These are phyloP conservation scores for Tapera naevia DNA, from an alignment of 2,797 vertebrate genomes.

Conservation along the genomic window DNA sequence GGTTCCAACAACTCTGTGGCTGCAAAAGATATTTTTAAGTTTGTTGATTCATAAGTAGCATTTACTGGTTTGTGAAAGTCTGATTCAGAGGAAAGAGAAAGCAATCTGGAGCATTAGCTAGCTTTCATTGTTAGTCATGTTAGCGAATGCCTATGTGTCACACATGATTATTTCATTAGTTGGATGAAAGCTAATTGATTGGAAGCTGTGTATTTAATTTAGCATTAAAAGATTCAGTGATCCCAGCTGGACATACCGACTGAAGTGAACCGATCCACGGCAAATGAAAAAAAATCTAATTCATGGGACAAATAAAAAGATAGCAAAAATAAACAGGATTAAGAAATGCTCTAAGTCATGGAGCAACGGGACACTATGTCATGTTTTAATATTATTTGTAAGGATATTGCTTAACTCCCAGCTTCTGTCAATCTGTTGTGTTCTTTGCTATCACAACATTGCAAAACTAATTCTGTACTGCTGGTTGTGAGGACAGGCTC, in stretches of 20 bases:
- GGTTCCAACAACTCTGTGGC: not conserved
- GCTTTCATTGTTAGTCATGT: slow-evolving; percentile 26
- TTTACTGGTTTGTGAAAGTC: not conserved
- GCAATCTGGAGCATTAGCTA: not conserved
- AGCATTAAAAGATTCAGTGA: slow-evolving; percentile 1
- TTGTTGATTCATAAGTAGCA: not conserved
- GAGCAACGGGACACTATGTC: not conserved
- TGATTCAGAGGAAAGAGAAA: slow-evolving; percentile 32
- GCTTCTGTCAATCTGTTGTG: not conserved
- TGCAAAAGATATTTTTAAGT: not conserved
- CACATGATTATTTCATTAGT: not conserved
- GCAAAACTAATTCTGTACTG: not conserved
- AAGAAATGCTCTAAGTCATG: slow-evolving; percentile 39
- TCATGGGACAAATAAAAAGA: slow-evolving; percentile 78
- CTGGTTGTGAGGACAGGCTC: not conserved
- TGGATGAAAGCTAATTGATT: not conserved
- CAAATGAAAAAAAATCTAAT: slow-evolving; percentile 93
- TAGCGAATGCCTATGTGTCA: slow-evolving; percentile 8
- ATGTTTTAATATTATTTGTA: not conserved
- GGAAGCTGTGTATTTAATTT: slow-evolving; percentile 2
- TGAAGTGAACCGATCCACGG: slow-evolving; percentile 88
- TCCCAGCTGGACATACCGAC: slow-evolving; percentile 86
- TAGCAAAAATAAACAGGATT: slow-evolving; percentile 59
- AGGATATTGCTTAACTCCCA: not conserved
- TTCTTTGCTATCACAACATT: not conserved